These are phyloP conservation scores for Samia ricini DNA, from an alignment of 1,140 invertebrate species.

Conservation along the genomic window DNA sequence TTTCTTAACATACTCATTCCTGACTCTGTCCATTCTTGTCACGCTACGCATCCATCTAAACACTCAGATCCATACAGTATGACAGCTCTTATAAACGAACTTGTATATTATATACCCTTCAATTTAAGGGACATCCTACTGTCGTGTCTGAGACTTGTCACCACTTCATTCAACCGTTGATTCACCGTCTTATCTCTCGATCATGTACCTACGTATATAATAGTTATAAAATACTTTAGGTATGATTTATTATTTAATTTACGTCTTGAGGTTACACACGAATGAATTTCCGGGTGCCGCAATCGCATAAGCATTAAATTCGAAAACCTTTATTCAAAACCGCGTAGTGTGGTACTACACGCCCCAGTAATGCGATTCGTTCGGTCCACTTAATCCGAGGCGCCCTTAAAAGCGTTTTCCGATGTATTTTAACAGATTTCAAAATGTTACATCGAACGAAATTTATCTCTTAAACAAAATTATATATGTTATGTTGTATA, in stretches of 20 bases:
- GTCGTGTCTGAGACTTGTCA: no score
- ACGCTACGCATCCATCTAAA: no score
- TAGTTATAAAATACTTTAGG: no score
- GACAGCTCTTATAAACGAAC: no score
- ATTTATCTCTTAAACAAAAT: neutral
- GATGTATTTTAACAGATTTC: constrained; percentile 6
- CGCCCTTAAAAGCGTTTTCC: constrained; percentile 14
- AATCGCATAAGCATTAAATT: constrained; percentile 3
- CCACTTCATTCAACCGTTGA: no score
- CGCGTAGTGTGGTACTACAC: constrained; percentile 21
- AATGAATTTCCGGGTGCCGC: neutral
- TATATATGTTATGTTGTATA: neutral
- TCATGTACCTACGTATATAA: no score
- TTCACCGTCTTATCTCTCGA: no score
- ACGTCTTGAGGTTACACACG: neutral
- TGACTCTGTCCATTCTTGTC: no score
- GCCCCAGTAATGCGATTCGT: constrained; percentile 23
- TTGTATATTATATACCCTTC: no score
- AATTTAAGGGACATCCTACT: no score
- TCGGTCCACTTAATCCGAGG: constrained; percentile 16
- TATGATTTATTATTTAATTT: neutral
- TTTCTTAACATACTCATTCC: no score
- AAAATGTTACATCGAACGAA: neutral
- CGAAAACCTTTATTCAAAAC: constrained; percentile 21
- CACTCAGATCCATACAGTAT: no score